Percentiles rank a stretch among this genome's conserved stretches.
phyloP scores from a whole-genome alignment of 2,888 invertebrate species.

The Xanthia icteritia region DNA sequence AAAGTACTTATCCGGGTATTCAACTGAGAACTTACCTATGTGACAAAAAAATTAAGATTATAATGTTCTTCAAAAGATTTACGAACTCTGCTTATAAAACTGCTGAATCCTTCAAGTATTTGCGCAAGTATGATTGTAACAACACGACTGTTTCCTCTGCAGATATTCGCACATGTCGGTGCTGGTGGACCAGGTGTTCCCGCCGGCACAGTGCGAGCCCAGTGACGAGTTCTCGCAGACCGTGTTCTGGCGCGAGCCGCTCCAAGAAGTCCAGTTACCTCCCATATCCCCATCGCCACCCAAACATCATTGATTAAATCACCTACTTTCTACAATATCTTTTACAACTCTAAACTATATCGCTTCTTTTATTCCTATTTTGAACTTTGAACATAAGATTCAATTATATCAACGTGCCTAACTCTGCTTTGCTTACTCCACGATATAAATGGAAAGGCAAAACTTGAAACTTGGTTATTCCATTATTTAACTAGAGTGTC shows the following conservation, averaged over 20 bases:
- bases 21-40: neutral
- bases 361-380: constrained; percentile 55
- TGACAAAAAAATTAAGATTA: constrained; percentile 26
- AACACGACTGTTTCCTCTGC: constrained; percentile 64
- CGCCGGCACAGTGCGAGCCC: constrained; percentile 92
- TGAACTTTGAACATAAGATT: constrained; percentile 47
- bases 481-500: constrained; percentile 47
- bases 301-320: constrained; percentile 63
- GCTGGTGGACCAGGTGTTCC: constrained; percentile 99
- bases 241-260: constrained; percentile 97
- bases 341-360: constrained; percentile 41
- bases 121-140: constrained; percentile 8
- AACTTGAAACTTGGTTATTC: constrained; percentile 51
- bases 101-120: neutral
- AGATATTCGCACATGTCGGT: constrained; percentile 98
- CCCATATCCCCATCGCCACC: constrained; percentile 64
- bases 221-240: constrained; percentile 95
- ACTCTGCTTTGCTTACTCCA: constrained; percentile 49
- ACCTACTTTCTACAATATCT: constrained; percentile 38
- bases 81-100: constrained; percentile 9
- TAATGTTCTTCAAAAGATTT: constrained; percentile 13
- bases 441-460: constrained; percentile 23
- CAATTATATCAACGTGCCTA: constrained; percentile 49
- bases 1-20: neutral
- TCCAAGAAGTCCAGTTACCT: constrained; percentile 86